Evolutionary conservation across 2,888 invertebrate species (phyloP).

Genomic region (Stictocephala bisonia): DNA sequence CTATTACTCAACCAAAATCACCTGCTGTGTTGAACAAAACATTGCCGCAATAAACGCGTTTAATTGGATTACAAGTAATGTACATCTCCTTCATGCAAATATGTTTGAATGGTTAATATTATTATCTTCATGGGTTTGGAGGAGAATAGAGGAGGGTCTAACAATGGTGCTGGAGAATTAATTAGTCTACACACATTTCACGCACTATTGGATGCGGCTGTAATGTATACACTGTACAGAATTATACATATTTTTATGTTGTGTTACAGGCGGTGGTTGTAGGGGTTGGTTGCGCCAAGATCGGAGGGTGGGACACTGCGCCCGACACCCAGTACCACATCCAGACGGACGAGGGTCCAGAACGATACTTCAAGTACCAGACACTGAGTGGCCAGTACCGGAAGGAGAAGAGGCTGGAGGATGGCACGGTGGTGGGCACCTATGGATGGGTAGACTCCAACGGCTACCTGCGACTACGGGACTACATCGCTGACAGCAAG

Average conservation of each 20-base stretch:
- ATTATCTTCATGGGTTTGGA: too few relatives aligned
- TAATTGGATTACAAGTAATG: too few relatives aligned
- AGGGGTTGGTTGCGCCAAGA: constrained; percentile 60
- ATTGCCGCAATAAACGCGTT: too few relatives aligned
- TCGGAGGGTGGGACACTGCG: constrained; percentile 71
- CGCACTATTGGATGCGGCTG: too few relatives aligned
- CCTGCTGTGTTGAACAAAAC: too few relatives aligned
- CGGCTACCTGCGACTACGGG: constrained; percentile 82
- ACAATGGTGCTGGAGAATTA: too few relatives aligned
- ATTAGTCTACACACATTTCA: too few relatives aligned
- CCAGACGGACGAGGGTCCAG: constrained; percentile 93
- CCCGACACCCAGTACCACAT: constrained; percentile 87
- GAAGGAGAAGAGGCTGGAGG: constrained; percentile 83
- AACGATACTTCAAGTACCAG: constrained; percentile 89
- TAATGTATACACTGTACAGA: too few relatives aligned
- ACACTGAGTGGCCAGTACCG: constrained; percentile 90
- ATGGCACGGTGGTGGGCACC: constrained; percentile 89
- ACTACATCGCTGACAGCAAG: constrained; percentile 88
- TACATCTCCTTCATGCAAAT: too few relatives aligned
- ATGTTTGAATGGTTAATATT: too few relatives aligned
- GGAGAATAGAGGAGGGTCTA: too few relatives aligned
- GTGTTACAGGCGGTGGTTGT: constrained; percentile 63
- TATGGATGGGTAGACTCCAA: constrained; percentile 91
- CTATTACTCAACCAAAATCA: too few relatives aligned
- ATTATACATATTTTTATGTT: constrained; percentile 35